These are phyloP conservation scores for Spisula subtruncata DNA, from an alignment of 2,888 invertebrate genomes.

Conservation along the genomic window DNA sequence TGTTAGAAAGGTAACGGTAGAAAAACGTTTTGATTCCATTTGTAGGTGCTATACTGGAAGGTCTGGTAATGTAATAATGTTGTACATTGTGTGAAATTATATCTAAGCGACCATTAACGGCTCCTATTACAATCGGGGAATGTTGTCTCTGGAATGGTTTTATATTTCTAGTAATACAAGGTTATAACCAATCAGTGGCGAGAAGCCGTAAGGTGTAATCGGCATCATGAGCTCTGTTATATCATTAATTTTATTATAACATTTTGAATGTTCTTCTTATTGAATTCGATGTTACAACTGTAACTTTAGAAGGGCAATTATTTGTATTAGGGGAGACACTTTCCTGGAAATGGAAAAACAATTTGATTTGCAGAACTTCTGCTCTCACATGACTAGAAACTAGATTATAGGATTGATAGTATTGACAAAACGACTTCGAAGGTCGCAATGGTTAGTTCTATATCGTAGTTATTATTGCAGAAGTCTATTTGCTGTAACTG, in stretches of 20 bases:
- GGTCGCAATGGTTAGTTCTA: not conserved
- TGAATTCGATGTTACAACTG: conserved; percentile 38
- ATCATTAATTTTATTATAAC: conserved; percentile 36
- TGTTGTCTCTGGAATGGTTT: conserved; percentile 21
- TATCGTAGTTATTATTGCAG: not conserved
- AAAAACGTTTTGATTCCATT: conserved; percentile 15
- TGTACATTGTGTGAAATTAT: conserved; percentile 23
- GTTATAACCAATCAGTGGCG: conserved; percentile 13
- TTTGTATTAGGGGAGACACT: conserved; percentile 34
- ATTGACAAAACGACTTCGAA: conserved; percentile 9
- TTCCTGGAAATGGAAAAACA: conserved; percentile 38
- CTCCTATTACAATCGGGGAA: not conserved
- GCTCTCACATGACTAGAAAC: conserved; percentile 25
- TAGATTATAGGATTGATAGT: conserved; percentile 15
- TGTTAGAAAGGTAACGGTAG: not conserved
- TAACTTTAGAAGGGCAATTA: conserved; percentile 33
- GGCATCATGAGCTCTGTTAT: not conserved
- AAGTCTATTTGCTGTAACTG: not conserved
- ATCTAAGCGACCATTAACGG: conserved; percentile 15
- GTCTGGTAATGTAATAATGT: conserved; percentile 12
- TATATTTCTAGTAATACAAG: conserved; percentile 17
- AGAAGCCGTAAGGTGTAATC: conserved; percentile 17
- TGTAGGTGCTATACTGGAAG: not conserved
- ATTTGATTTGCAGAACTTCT: conserved; percentile 42
- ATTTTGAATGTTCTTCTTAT: conserved; percentile 44